Base-by-base conservation (phyloP, 2,113 vertebrate genomes). In the Chloroceryle aenea region DNA sequence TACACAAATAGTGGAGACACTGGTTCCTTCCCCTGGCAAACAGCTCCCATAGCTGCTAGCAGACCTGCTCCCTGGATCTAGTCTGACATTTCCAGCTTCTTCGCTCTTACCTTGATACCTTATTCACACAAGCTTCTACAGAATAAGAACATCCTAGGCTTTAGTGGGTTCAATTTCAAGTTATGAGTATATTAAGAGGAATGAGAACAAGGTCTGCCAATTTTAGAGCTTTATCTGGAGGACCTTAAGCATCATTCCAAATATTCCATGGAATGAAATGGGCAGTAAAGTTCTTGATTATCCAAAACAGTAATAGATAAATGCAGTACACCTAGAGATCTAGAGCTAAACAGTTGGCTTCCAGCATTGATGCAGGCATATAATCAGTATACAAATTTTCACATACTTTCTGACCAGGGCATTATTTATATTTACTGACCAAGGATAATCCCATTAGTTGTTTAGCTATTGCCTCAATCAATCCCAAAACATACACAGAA, bases 311-410 rank as follows among this genome's bases (percentile, higher is more conserved):
- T 12, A 63, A 63, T 0, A 75, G n/a, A 74, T 18, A 76, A 55
- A 47, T 25, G 14, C 29, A 66, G 73, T 4, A 47, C 4, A 85
- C 12, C 21, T 45, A 17, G 10, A 82, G 48, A 82, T 48, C 47
- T 61, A 78, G 1, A 58, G 27, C 27, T 83, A 50, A 66, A 68
- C 11, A 90, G 30, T 69, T 4, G 22, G 53, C 27, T 47, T 9
- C 19, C 18, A 55, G 58, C 32, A 32, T 0, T 3, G n/a, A 71
- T 3, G 3, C 34, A 78, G 42, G 30, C 32, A 32, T 10, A 69
- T 0, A 26, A 66, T 3, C 50, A 42, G 29, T 6, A 55, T 3
- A 62, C 2, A 3, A 90, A 43, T 7, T 23, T 22, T 45, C 38
- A 38, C 2, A 34, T 6, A 6, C 34, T 42, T 84, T 86, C 36